phyloP scores from a whole-genome alignment of 1,140 invertebrate species.

The Leptonema lineaticorne region DNA sequence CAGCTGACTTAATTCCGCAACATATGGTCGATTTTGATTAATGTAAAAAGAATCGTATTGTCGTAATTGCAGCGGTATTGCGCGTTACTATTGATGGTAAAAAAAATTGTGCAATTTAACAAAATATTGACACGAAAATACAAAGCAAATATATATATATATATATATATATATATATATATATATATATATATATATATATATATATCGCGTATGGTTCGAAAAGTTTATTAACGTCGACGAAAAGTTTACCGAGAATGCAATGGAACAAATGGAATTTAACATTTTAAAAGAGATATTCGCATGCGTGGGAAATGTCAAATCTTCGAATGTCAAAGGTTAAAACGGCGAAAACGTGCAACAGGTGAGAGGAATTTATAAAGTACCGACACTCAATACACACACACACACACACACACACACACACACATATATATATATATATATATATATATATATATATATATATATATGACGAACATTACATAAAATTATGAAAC shows the following conservation, averaged over 20 bases:
- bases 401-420: no score
- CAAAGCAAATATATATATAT: neutral
- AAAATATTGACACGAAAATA: neutral
- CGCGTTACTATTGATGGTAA: no score
- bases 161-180: neutral
- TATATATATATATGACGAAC: no score
- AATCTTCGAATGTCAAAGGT: constrained; percentile 15
- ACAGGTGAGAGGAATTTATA: constrained; percentile 6
- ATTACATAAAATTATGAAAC: no score
- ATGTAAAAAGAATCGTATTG: neutral
- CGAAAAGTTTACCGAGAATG: neutral
- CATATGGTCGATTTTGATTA: neutral
- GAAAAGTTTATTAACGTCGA: neutral
- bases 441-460: no score
- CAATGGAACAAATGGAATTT: neutral
- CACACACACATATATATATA: no score
- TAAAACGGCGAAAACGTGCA: neutral
- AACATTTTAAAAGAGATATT: constrained; percentile 13
- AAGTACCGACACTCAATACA: no score
- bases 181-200: no score
- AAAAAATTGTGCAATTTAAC: neutral
- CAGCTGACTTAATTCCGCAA: constrained; percentile 6
- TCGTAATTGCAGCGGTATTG: no score
- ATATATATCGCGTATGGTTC: no score
- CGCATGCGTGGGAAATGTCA: constrained; percentile 22